phyloP scores from a whole-genome alignment of 2,113 vertebrate genomes.

The Cichladusa arquata region DNA sequence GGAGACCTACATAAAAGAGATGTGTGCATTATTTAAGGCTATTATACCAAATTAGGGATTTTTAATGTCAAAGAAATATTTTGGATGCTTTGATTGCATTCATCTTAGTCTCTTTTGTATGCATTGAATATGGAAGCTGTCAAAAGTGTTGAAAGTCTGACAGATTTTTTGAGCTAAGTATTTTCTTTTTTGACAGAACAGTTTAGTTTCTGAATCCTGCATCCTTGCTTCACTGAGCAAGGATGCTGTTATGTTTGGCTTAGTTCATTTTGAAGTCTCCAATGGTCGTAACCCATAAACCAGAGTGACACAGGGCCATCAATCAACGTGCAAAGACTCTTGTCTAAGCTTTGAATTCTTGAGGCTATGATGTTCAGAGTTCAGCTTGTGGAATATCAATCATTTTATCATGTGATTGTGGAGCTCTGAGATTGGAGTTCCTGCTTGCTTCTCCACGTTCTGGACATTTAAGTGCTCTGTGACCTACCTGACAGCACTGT shows the following conservation, averaged over 20 bases:
- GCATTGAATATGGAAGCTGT: slow-evolving; percentile 64
- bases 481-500: not conserved
- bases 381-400: slow-evolving; percentile 16
- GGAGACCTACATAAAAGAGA: not conserved
- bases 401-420: not conserved
- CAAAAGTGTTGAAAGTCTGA: slow-evolving; percentile 71
- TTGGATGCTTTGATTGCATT: slow-evolving; percentile 39
- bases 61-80: slow-evolving; percentile 11
- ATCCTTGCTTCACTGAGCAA: slow-evolving; percentile 72
- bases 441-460: not conserved
- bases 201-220: slow-evolving; percentile 40
- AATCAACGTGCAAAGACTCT: slow-evolving; percentile 66
- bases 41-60: slow-evolving; percentile 10
- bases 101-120: slow-evolving; percentile 41
- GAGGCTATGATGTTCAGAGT: not conserved
- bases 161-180: slow-evolving; percentile 66
- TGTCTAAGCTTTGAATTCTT: slow-evolving; percentile 16
- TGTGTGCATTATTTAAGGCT: slow-evolving; percentile 16
- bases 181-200: slow-evolving; percentile 74
- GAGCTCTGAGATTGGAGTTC: not conserved
- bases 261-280: slow-evolving; percentile 71
- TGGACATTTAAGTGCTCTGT: not conserved
- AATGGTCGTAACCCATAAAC: slow-evolving; percentile 67
- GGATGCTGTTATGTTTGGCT: slow-evolving; percentile 55
- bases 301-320: slow-evolving; percentile 80